These are phyloP conservation scores for Calypte anna DNA, from an alignment of 2,113 vertebrate genomes.

Conservation along the genomic window DNA sequence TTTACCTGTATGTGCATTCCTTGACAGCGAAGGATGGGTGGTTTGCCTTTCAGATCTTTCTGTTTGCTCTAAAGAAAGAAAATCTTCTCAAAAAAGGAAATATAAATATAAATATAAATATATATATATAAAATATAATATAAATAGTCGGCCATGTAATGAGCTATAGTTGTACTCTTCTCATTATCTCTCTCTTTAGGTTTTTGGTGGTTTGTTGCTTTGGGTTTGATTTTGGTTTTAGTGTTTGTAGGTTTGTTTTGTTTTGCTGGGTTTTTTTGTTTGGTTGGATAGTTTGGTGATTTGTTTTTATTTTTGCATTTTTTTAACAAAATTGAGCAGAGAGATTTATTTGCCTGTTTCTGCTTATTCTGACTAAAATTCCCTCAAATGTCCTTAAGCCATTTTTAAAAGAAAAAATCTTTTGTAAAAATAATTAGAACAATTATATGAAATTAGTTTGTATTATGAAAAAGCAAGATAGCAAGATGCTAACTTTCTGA, in stretches of 20 bases:
- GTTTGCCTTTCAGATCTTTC: neutral
- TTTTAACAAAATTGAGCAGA: neutral
- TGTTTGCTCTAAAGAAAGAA: neutral
- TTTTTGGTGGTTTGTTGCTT: neutral
- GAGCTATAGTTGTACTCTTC: neutral
- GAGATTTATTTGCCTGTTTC: neutral
- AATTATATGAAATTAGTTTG: neutral
- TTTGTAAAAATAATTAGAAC: neutral
- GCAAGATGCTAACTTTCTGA: conserved; percentile 55
- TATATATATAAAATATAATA: no score
- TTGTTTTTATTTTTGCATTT: neutral
- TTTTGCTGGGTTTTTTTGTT: neutral
- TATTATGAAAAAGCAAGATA: conserved; percentile 57
- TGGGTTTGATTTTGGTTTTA: neutral
- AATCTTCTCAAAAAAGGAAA: neutral
- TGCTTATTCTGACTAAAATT: neutral
- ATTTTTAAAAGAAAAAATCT: neutral
- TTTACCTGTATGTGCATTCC: neutral
- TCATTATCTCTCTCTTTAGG: neutral
- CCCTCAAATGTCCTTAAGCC: neutral
- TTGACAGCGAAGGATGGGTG: neutral
- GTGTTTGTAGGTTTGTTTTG: neutral
- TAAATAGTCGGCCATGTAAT: neutral
- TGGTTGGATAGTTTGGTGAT: neutral
- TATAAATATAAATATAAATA: neutral